These are phyloP conservation scores for Cacoxenus indagator DNA, from an alignment of 2,888 invertebrate species.

Conservation along the genomic window DNA sequence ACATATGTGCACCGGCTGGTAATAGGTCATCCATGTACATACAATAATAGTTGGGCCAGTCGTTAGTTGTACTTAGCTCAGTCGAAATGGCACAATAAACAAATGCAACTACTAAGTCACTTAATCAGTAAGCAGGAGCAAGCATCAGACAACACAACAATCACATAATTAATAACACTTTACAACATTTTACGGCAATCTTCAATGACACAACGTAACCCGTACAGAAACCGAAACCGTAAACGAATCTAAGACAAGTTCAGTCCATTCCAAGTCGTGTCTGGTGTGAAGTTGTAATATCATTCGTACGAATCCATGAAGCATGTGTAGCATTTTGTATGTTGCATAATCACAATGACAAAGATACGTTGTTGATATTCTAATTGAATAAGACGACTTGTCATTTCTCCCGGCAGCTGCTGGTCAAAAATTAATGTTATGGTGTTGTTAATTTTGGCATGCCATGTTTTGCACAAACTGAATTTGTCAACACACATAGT, in stretches of 20 bases:
- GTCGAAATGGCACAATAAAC: background rate
- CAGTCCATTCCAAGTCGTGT: background rate
- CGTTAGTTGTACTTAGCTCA: too few relatives aligned
- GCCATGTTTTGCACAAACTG: background rate
- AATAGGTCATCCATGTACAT: too few relatives aligned
- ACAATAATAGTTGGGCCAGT: too few relatives aligned
- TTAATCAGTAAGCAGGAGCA: background rate
- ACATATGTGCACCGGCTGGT: conserved; percentile 11
- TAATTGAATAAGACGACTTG: conserved; percentile 19
- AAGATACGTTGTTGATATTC: conserved; percentile 4
- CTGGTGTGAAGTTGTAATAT: background rate
- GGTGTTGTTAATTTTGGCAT: background rate
- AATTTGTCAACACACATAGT: too few relatives aligned
- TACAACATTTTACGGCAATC: background rate
- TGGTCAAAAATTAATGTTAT: background rate
- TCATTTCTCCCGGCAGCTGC: background rate
- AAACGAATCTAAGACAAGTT: background rate
- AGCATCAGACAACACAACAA: background rate
- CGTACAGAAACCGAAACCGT: background rate
- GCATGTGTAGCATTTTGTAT: conserved; percentile 1
- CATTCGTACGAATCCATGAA: background rate
- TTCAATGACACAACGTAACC: too few relatives aligned
- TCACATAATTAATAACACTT: conserved; percentile 18
- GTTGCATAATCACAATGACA: background rate
- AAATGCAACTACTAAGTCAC: conserved; percentile 18